Evolutionary conservation across 1,140 invertebrate species (phyloP), one percentile per base, ranked within the genome.

Genomic region (Anagrus nilaparvatae): DNA sequence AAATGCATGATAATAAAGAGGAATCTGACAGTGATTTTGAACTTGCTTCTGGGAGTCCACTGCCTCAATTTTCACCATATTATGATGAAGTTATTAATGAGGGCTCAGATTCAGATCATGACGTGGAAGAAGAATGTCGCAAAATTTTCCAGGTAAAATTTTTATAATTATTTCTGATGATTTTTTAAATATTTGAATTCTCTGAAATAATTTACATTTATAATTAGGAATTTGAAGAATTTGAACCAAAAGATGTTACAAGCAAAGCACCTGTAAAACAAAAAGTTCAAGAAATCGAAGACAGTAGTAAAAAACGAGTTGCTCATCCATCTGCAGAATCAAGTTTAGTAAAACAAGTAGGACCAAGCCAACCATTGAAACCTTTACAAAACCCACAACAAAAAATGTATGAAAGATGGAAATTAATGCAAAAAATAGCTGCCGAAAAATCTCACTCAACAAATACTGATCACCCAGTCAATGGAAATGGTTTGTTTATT

Each of bases 121-220:
- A 79, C 48, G 66, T 81, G 8, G 72, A 76, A 55, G 74, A 79
- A 40, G 81, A 86, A 56, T 87, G 82, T 55, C 67, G 80, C 39
- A 78, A 73, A 58, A 83, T 87, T 47, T 87, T 82, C 52, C 76
- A 81, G 63, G 75, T 77, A 59, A 19, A 46, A 51, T 37, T 34
- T 30, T 32, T 28, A 9, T 46, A 19, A 46, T 38, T 9, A 24
- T 24, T 40, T 42, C 16, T 19, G 28, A 41, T 23, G 16, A 36
- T 27, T 30, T 32, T 35, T 30, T 39, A 16, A 28, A 19, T 6
- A n/a, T 18, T n/a, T 2, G n/a, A 16, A 8, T 23, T 17, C 7
- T 29, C 5, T 48, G 21, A 10, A 17, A n/a, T 35, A 38, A 34
- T 18, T 1, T 24, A 20, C 24, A 37, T 38, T 44, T 46, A n/a